Conservation (phyloP, 2,888 invertebrate species). For the Nymphalis polychloros region DNA sequence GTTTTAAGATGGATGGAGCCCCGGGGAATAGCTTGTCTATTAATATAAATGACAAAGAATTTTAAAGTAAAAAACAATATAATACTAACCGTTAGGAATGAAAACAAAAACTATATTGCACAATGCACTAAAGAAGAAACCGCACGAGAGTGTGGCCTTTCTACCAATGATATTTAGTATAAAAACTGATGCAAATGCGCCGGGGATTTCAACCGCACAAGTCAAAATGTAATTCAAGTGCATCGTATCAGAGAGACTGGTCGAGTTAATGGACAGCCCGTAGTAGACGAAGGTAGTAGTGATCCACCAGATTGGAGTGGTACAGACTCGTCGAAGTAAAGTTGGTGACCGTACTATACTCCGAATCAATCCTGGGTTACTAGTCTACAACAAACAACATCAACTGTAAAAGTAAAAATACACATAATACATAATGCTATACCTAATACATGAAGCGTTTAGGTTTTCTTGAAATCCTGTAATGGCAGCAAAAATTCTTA, state of each 20-base stretch:
- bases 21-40: no score
- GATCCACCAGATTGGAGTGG: conserved; percentile 86
- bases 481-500: no score
- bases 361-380: conserved; percentile 45
- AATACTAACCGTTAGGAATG: conserved; percentile 45
- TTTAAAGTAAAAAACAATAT: neutral
- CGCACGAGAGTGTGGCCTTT: conserved; percentile 51
- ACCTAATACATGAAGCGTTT: neutral
- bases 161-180: conserved; percentile 73
- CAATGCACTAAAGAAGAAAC: conserved; percentile 38
- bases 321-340: conserved; percentile 76
- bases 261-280: conserved; percentile 87
- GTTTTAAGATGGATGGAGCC: no score
- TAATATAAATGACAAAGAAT: no score
- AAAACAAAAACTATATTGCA: conserved; percentile 43
- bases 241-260: conserved; percentile 84
- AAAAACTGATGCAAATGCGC: conserved; percentile 80
- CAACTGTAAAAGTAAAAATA: neutral
- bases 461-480: no score
- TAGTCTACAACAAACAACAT: conserved; percentile 22
- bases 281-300: conserved; percentile 87
- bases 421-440: neutral
- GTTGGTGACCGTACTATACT: conserved; percentile 74
- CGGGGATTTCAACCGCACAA: conserved; percentile 84
- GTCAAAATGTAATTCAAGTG: conserved; percentile 85